These are phyloP conservation scores for Cacoxenus indagator DNA, from an alignment of 2,888 invertebrate genomes.

Conservation along the genomic window DNA sequence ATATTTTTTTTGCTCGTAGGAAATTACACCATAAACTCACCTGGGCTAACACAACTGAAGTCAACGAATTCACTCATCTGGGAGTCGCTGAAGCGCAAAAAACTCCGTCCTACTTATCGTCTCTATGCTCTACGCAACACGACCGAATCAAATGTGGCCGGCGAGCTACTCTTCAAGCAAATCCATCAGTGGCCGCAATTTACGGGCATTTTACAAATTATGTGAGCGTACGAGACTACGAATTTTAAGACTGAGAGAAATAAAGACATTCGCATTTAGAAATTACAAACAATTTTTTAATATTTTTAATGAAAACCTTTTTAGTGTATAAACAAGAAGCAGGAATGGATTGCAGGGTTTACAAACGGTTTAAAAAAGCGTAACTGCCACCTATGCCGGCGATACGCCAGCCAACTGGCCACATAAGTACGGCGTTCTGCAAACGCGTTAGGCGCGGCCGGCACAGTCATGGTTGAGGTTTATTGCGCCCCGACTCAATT, in stretches of 20 bases:
- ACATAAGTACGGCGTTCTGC: too few relatives aligned
- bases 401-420: too few relatives aligned
- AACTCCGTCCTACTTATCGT: slow-evolving; percentile 46
- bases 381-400: background rate
- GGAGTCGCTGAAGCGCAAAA: slow-evolving; percentile 53
- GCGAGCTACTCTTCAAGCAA: slow-evolving; percentile 44
- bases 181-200: slow-evolving; percentile 53
- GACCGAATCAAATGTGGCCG: slow-evolving; percentile 41
- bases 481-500: slow-evolving; percentile 7
- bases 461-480: background rate
- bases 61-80: slow-evolving; percentile 54
- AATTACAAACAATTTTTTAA: background rate
- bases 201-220: slow-evolving; percentile 37
- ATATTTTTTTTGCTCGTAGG: slow-evolving; percentile 43
- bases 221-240: background rate
- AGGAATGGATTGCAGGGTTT: slow-evolving; percentile 14
- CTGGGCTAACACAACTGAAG: slow-evolving; percentile 47
- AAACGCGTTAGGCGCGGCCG: background rate
- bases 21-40: slow-evolving; percentile 51
- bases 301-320: background rate
- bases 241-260: background rate
- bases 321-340: slow-evolving; percentile 9
- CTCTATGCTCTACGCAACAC: slow-evolving; percentile 39
- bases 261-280: slow-evolving; percentile 22
- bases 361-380: slow-evolving; percentile 13